These are phyloP conservation scores for Helicoverpa armigera DNA, from an alignment of 1,140 invertebrate genomes.

Conservation along the genomic window DNA sequence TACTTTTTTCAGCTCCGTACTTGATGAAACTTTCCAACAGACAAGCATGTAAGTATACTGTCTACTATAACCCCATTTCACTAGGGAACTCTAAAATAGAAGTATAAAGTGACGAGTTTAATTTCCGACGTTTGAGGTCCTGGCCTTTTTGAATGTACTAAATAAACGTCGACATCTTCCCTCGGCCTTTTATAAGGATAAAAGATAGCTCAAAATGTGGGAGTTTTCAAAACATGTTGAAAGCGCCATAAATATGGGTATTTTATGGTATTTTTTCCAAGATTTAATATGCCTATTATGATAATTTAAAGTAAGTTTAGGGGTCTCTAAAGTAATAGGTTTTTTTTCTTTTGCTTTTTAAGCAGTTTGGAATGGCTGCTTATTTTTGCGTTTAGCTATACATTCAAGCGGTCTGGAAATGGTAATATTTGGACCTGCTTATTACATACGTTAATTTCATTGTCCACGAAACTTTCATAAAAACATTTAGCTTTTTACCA, in stretches of 20 bases:
- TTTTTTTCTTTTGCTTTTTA: background rate
- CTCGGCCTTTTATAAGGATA: background rate
- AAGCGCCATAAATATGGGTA: background rate
- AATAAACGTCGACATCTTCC: slow-evolving; percentile 18
- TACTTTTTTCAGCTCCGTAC: no score
- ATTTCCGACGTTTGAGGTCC: slow-evolving; percentile 29
- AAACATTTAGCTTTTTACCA: no score
- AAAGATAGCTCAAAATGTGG: slow-evolving; percentile 8
- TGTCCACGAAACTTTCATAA: no score
- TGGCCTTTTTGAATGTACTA: slow-evolving; percentile 18
- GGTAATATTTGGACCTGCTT: no score
- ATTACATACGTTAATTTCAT: no score
- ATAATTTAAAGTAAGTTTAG: background rate
- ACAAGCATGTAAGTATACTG: no score
- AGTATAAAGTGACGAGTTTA: background rate
- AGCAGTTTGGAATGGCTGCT: background rate
- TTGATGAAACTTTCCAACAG: no score
- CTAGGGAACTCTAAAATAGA: slow-evolving; percentile 25
- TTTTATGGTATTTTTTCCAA: background rate
- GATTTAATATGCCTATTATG: background rate
- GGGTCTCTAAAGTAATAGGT: background rate
- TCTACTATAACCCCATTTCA: background rate
- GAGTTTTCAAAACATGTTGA: slow-evolving; percentile 25
- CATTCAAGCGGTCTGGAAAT: no score
- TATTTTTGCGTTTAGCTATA: no score